Evolutionary conservation across 2,888 invertebrate genomes (phyloP), one percentile per base, ranked within the genome.

Genomic region (Ametastegia equiseti): DNA sequence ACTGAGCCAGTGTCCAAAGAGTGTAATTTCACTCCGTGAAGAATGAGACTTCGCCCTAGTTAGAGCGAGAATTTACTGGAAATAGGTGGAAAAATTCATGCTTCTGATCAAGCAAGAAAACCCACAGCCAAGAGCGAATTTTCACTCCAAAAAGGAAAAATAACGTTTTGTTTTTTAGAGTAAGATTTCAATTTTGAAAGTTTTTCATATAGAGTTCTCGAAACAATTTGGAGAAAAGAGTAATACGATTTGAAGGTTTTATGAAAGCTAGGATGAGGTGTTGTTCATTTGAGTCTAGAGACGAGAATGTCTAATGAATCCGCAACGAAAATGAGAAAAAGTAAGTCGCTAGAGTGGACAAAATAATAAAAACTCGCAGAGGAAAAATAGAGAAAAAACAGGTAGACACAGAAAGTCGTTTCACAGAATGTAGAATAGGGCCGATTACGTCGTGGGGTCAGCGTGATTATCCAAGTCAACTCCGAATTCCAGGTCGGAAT

Each of bases 381-480:
- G 2, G 27, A 5, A 47, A 47, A 71, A 30, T 30, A 71, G n/a
- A 71, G n/a, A 45, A 6, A 33, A n/a, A 33, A 36, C 9, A 13
- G 5, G 54, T 5, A 75, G 36, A 54, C 50, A 54, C 19, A n/a
- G 23, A 75, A n/a, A 54, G n/a, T 54, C 6, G 6, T 54, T 71
- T 36, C 54, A 71, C 42, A 27, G n/a, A 71, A 80, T 73, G 39
- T 57, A 7, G 42, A 80, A 80, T 19, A 65, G 23, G 80, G 27
- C 36, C 13, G 80, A 80, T 73, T 80, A 57, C 57, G 36, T 75
- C 11, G 57, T 19, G 23, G 54, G 57, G 57, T 73, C 73, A 80
- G 45, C 60, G 15, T 33, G 36, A 19, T 36, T 50, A 50, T 9
- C 36, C 42, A 19, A 71, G 36, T 30, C n/a, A 33, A 54, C 54